These are phyloP conservation scores for Harpagifer antarcticus DNA, from an alignment of 2,797 vertebrate species.

Conservation along the genomic window DNA sequence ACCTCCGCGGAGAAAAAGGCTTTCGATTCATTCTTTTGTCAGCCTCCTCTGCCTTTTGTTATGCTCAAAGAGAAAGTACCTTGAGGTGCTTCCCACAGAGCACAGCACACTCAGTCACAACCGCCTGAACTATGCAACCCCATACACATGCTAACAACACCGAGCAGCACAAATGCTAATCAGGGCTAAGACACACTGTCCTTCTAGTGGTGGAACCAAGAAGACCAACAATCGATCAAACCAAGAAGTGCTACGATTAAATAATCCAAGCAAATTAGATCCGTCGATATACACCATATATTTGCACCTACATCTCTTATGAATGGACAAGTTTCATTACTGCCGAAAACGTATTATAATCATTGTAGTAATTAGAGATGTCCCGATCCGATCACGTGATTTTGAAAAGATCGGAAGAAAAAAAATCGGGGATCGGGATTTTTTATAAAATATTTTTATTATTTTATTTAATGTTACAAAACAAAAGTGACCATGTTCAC, in stretches of 20 bases:
- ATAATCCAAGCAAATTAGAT: constrained; percentile 33
- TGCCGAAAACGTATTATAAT: not conserved
- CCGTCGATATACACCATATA: constrained; percentile 15
- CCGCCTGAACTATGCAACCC: constrained; percentile 8
- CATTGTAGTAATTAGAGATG: too few relatives aligned
- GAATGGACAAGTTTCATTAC: constrained; percentile 3
- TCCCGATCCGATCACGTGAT: too few relatives aligned
- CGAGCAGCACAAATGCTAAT: constrained; percentile 54
- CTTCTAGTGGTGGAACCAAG: constrained; percentile 18
- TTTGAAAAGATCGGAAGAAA: too few relatives aligned
- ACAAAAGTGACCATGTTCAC: too few relatives aligned
- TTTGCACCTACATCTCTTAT: constrained; percentile 10
- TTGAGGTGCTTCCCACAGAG: constrained; percentile 41
- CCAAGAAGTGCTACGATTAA: constrained; percentile 12
- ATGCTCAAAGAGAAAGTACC: constrained; percentile 47
- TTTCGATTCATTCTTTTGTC: constrained; percentile 49
- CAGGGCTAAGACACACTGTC: constrained; percentile 12
- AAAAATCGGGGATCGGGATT: too few relatives aligned
- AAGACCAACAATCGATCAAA: constrained; percentile 46
- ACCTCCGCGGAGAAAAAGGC: constrained; percentile 38
- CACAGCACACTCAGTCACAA: constrained; percentile 29
- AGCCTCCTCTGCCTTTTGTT: constrained; percentile 57
- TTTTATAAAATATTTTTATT: too few relatives aligned
- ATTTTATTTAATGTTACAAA: too few relatives aligned
- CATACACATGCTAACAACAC: constrained; percentile 69